Evolutionary conservation across 2,888 invertebrate genomes (phyloP), one percentile per base, ranked within the genome.

Genomic region (Hipparchia sbordonii): DNA sequence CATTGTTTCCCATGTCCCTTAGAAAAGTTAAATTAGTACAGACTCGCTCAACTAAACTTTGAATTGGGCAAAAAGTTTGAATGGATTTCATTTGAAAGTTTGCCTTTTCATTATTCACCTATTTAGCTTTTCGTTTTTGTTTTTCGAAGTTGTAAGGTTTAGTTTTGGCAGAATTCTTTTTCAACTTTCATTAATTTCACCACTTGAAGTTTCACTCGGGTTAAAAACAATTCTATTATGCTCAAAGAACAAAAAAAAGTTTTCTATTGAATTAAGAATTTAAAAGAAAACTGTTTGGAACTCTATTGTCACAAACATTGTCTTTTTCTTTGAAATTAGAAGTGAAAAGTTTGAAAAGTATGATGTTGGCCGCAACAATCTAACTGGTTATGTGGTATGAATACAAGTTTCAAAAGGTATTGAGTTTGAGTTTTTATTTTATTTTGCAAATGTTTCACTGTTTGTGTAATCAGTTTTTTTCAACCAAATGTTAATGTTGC

Each of bases 81-180:
- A 88, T 87, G 85, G 83, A 85, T 86, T 88, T 89, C 82, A 86
- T 88, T 88, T 82, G 79, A 82, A 90, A 91, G 84, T 90, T 89
- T 81, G 79, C 81, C 85, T 83, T 86, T 84, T 85, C 84, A 87
- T 87, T 89, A 88, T 88, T 86, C 84, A 85, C 87, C 82, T 87
- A 84, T 87, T 88, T 85, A 80, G 82, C 83, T 86, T 85, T 52
- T 83, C 83, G 81, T 82, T 80, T 85, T 88, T 87, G 84, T 87
- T 86, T 87, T 86, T 81, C 77, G 76, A 82, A 79, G 65, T 82
- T 82, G 76, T 81, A 79, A 75, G 77, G 78, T 80, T 78, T 75
- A 75, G 75, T 77, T 79, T 82, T 85, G 82, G 84, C 82, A 77
- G 81, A 86, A 86, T 73, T 71, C 86, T 86, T 84, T 87, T 82